Percentiles rank a stretch among this genome's conserved stretches.
These are phyloP conservation scores for Vesta saturnalis DNA, from an alignment of 2,888 invertebrate species.

Conservation along the genomic window DNA sequence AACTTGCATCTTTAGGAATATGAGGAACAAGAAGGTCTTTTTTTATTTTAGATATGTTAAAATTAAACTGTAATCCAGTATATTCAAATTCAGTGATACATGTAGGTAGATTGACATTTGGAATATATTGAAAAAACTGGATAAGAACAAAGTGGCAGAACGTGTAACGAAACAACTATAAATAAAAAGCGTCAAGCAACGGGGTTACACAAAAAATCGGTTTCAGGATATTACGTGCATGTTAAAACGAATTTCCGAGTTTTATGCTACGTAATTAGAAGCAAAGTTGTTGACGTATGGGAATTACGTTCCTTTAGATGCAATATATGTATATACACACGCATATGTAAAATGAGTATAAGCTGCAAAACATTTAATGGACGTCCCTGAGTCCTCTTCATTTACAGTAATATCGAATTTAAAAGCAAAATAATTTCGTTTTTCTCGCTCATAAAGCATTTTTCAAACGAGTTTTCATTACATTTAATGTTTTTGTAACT, in stretches of 20 bases:
- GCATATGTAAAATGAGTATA: too few relatives aligned
- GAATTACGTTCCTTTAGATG: conserved; percentile 31
- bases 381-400: conserved; percentile 23
- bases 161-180: conserved; percentile 36
- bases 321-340: too few relatives aligned
- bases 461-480: not conserved
- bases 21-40: too few relatives aligned
- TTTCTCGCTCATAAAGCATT: not conserved
- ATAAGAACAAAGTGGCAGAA: conserved; percentile 39
- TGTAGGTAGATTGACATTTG: not conserved
- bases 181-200: conserved; percentile 32
- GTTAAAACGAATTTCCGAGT: conserved; percentile 40
- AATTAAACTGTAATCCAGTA: too few relatives aligned
- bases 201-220: conserved; percentile 37
- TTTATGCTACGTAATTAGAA: conserved; percentile 38
- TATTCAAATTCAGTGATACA: too few relatives aligned
- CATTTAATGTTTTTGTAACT: not conserved
- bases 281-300: conserved; percentile 42
- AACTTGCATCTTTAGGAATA: too few relatives aligned
- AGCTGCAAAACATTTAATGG: conserved; percentile 31
- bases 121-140: conserved; percentile 32
- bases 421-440: not conserved
- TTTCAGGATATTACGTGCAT: conserved; percentile 40
- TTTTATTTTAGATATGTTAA: too few relatives aligned
- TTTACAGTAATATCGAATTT: not conserved